These are phyloP conservation scores for Scotopteryx bipunctaria DNA, from an alignment of 2,888 invertebrate genomes.

Conservation along the genomic window DNA sequence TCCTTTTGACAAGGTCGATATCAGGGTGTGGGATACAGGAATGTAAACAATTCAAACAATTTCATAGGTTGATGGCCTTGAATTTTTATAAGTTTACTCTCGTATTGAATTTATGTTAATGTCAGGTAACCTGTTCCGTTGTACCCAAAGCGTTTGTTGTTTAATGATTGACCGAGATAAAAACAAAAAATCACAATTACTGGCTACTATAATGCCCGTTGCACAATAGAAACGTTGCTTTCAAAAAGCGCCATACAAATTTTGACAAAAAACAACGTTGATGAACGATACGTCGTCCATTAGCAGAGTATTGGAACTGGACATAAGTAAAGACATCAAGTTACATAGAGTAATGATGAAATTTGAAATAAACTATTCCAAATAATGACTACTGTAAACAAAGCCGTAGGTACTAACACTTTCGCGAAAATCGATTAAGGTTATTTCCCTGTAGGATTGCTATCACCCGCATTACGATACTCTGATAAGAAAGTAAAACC, in stretches of 20 bases:
- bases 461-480: slow-evolving; percentile 42
- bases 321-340: no score
- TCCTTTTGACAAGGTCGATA: background rate
- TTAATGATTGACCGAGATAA: no score
- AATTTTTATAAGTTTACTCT: slow-evolving; percentile 39
- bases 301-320: no score
- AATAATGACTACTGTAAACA: no score
- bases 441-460: slow-evolving; percentile 45
- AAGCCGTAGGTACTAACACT: slow-evolving; percentile 8
- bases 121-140: slow-evolving; percentile 21
- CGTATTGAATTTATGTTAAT: slow-evolving; percentile 36
- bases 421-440: slow-evolving; percentile 40
- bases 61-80: slow-evolving; percentile 37
- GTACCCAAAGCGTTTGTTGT: slow-evolving; percentile 4
- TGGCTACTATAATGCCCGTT: no score
- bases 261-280: no score
- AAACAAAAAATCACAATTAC: no score
- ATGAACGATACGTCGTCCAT: no score
- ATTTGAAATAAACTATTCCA: no score
- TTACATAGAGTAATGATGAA: no score
- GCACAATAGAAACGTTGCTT: no score
- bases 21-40: background rate
- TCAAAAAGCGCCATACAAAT: no score
- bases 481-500: slow-evolving; percentile 6
- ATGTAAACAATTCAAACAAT: slow-evolving; percentile 35